Evolutionary conservation across 2,888 invertebrate species (phyloP), one percentile per base, ranked within the genome.

Genomic region (Oxycera nigricornis): DNA sequence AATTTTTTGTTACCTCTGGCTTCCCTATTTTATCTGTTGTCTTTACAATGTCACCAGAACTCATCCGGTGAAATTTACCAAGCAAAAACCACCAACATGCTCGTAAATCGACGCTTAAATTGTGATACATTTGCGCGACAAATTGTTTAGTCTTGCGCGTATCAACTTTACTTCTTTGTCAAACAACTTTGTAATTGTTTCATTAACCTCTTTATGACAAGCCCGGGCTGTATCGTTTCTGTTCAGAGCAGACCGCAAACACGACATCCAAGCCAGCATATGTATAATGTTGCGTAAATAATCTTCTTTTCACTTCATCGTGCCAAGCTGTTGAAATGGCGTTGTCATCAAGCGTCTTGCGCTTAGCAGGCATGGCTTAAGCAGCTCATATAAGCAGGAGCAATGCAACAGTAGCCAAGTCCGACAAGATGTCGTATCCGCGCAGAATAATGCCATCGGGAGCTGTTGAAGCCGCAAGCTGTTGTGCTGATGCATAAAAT

Each of bases 201-300:
- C 30, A 59, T 59, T 59, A 59, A 59, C 24, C 59, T 59, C 28
- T 28, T 59, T 24, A 59, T 59, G 28, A 59, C 59, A 59, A 28
- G 28, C 28, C 30, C 30, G 28, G n/a, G 22, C 30, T 11, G 59
- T 26, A 28, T 24, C 55, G 22, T 11, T 17, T n/a, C 6, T 35
- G 6, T 35, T 35, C 35, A 35, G 17, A 46, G 17, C 46, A 46
- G 14, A 46, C 59, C 28, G 24, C 28, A 14, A 46, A 46, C 35
- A 35, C 11, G 3, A 46, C n/a, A 46, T 46, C 46, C 11, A 14
- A 26, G 14, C n/a, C 14, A 11, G 55, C 26, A 55, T n/a, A n/a
- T n/a, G 17, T 20, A 55, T n/a, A n/a, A 28, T 59, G 28, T 59
- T 59, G 59, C 59, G 59, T 59, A 59, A 59, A 59, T 59, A 46